These are phyloP conservation scores for Andrena trimmerana DNA, from an alignment of 2,888 invertebrate species.

Conservation along the genomic window DNA sequence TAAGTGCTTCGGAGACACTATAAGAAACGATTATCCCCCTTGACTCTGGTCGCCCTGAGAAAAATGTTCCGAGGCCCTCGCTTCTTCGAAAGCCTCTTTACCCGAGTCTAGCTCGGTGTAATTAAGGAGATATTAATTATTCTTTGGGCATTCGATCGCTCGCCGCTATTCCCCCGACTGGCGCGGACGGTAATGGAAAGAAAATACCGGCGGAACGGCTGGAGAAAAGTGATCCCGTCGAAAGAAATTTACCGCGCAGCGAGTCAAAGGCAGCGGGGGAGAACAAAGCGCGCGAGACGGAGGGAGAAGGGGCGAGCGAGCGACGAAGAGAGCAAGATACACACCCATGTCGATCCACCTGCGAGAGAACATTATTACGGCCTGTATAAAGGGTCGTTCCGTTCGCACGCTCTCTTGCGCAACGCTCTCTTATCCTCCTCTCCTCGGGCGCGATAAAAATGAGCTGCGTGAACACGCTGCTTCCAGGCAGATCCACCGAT, in stretches of 20 bases:
- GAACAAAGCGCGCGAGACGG: constrained; percentile 1
- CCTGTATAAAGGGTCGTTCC: constrained; percentile 75
- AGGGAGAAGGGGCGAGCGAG: background rate
- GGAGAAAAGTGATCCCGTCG: constrained; percentile 7
- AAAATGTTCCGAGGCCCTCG: background rate
- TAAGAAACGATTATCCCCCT: background rate
- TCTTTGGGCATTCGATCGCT: background rate
- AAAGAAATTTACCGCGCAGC: constrained; percentile 8
- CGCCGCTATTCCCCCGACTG: background rate
- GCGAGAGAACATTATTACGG: constrained; percentile 53
- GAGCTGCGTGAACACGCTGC: background rate
- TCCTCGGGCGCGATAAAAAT: constrained; percentile 55
- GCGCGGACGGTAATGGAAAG: background rate
- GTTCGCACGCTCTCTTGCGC: constrained; percentile 81
- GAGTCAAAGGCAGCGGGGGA: constrained; percentile 8
- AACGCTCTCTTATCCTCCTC: constrained; percentile 62
- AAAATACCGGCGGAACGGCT: background rate
- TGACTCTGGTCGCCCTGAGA: background rate
- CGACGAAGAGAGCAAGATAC: constrained; percentile 32
- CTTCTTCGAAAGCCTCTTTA: background rate
- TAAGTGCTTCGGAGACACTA: background rate
- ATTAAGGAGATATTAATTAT: background rate
- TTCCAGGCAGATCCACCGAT: background rate
- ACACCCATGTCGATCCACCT: constrained; percentile 60
- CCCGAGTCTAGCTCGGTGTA: background rate